These are phyloP conservation scores for Fregetta grallaria DNA, from an alignment of 2,113 vertebrate species.

Conservation along the genomic window DNA sequence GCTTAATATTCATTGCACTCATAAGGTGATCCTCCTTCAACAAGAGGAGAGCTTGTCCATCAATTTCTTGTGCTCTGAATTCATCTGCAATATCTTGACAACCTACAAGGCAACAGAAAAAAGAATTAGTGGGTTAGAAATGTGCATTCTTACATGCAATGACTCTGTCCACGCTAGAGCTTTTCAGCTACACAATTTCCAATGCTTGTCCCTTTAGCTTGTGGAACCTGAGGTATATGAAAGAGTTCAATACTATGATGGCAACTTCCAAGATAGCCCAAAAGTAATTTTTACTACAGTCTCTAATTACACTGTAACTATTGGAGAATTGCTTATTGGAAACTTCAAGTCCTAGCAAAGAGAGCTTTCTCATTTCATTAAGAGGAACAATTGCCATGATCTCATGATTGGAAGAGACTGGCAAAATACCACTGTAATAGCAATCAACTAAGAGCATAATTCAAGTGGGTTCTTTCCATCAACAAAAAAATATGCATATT, in stretches of 20 bases:
- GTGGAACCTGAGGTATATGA: neutral
- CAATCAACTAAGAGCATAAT: neutral
- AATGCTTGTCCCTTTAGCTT: neutral
- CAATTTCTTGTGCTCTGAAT: constrained; percentile 96
- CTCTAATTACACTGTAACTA: neutral
- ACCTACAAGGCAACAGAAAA: constrained; percentile 74
- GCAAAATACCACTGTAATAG: constrained; percentile 25
- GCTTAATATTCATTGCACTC: constrained; percentile 98
- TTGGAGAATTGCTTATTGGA: neutral
- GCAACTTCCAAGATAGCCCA: neutral
- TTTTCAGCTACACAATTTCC: neutral
- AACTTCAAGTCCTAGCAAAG: neutral
- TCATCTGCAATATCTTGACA: constrained; percentile 95
- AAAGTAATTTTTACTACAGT: neutral
- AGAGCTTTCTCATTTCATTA: neutral
- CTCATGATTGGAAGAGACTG: neutral
- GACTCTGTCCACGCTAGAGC: neutral
- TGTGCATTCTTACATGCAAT: neutral
- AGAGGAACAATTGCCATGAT: neutral
- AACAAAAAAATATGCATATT: neutral
- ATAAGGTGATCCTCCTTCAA: constrained; percentile 98
- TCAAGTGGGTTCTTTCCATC: neutral
- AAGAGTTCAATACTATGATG: neutral
- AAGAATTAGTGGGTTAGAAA: constrained; percentile 3
- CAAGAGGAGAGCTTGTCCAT: constrained; percentile 95